Evolutionary conservation across 1,140 invertebrate genomes (phyloP), one percentile per base, ranked within the genome.

Genomic region (Ptiloglossa arizonensis): DNA sequence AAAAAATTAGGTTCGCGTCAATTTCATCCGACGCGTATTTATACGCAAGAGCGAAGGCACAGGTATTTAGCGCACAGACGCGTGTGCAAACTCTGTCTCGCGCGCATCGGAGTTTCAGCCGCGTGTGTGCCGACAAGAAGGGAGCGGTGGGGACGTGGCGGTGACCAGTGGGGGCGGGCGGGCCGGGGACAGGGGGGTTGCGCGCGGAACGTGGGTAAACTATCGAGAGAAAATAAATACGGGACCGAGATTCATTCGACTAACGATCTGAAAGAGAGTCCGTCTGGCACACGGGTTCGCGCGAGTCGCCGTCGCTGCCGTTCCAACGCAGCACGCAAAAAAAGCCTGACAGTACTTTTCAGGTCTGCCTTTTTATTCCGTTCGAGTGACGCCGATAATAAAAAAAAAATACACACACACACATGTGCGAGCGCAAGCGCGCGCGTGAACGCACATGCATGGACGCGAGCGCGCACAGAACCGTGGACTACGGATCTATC

Each of bases 241-340:
- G 81, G 67, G 72, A 80, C 74, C 60, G 86, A 35, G 87, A 88
- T 89, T 87, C 82, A 76, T 87, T 84, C 83, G 81, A 74, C 87
- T 89, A 88, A 88, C 75, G 78, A 66, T 68, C 73, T 48, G 71
- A 64, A 83, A 84, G 75, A 79, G 77, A 57, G 52, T 57, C 46
- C 57, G 67, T 44, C 57, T 62, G 74, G 56, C 66, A 59, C 41
- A 38, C 27, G 54, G 27, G 29, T 63, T 41, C 59, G 75, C 57
- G 57, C 71, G 35, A 59, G 48, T 41, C 64, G 66, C 73, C 64
- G 54, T 46, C 41, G 29, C 32, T 56, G 41, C 54, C 57, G 50
- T 68, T 82, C 35, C 52, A 63, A 71, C 76, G 57, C 64, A 46
- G 69, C 44, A 22, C 69, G 29, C 15, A n/a, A 32, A 35, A 73